Base-by-base conservation (phyloP, 35 echinoderm and acorn worm species). In the Nesometra sesokonis region DNA sequence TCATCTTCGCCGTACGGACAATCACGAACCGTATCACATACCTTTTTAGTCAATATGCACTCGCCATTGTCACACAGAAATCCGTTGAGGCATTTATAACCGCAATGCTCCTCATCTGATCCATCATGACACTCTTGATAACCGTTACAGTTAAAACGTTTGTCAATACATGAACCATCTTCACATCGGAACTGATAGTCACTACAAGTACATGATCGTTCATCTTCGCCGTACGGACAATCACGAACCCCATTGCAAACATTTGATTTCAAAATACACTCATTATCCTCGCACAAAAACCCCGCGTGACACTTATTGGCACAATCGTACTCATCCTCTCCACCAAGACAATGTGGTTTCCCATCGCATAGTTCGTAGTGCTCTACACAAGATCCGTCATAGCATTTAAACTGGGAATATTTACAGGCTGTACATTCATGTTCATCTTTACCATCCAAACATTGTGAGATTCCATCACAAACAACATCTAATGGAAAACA, bases 361-460 rank as follows among this genome's bases (percentile, higher is more conserved):
- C 81, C 46, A 85, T 92, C 67, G 76, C 90, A 92, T 23, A 87
- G 34, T 15, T 21, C 5, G 1, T 32, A 80, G 33, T 35, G 29
- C 0, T 32, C 36, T 19, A 93, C 82, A 47, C 91, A 93, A 7
- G 9, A 13, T 9, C 83, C 86, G 27, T 93, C 57, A 30, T 77
- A 85, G 30, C 91, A 93, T 8, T 57, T 35, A 35, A 93, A 92
- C 38, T 87, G 32, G 7, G 47, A 40, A 0, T 2, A 31, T 34
- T 30, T 83, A 15, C 37, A 79, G 7, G 23, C 77, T 5, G 31
- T 76, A 37, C 86, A 84, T 13, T 84, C 40, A 0, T 80, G 36
- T 85, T 91, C 90, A 87, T 91, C 90, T 32, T 87, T 80, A 13
- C 90, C 90, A 30, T 46, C 47, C n/a, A 77, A 32, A 47, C 90